Conservation (phyloP, 35 echinoderm and acorn worm genomes). For the Anneissia japonica region DNA sequence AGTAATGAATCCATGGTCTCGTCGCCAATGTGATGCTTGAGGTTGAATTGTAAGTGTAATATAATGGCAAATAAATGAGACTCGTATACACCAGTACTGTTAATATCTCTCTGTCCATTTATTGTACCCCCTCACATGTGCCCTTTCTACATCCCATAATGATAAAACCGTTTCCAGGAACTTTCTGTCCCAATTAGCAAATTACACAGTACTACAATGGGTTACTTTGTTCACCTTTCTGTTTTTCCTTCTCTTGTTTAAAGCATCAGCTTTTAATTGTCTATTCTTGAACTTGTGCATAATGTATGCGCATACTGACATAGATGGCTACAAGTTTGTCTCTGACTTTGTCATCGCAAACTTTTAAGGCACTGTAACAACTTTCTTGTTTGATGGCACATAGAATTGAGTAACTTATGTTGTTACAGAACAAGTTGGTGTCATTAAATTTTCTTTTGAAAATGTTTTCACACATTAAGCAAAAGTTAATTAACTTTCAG, state of each 20-base stretch:
- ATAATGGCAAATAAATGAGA: no score
- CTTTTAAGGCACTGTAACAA: slow-evolving; percentile 25
- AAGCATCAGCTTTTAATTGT: slow-evolving; percentile 6
- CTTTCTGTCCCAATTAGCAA: no score
- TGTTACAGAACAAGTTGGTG: background rate
- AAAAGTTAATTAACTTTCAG: no score
- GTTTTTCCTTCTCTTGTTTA: slow-evolving; percentile 34
- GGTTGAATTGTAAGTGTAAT: no score
- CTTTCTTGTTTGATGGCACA: background rate
- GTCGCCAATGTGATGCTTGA: no score
- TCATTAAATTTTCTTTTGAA: background rate
- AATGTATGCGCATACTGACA: slow-evolving; percentile 48
- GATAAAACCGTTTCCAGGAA: no score
- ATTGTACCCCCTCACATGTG: no score
- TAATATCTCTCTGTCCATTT: no score
- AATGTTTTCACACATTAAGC: background rate
- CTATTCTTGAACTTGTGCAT: slow-evolving; percentile 50
- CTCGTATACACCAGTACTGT: no score
- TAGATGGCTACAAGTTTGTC: slow-evolving; percentile 24
- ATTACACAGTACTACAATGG: no score
- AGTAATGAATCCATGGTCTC: no score
- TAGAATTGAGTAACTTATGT: background rate
- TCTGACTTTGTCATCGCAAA: slow-evolving; percentile 32
- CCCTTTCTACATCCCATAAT: no score
- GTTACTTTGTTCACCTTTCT: background rate